Evolutionary conservation across 2,888 invertebrate genomes (phyloP), one percentile per base, ranked within the genome.

Genomic region (Loripinus fragilis): DNA sequence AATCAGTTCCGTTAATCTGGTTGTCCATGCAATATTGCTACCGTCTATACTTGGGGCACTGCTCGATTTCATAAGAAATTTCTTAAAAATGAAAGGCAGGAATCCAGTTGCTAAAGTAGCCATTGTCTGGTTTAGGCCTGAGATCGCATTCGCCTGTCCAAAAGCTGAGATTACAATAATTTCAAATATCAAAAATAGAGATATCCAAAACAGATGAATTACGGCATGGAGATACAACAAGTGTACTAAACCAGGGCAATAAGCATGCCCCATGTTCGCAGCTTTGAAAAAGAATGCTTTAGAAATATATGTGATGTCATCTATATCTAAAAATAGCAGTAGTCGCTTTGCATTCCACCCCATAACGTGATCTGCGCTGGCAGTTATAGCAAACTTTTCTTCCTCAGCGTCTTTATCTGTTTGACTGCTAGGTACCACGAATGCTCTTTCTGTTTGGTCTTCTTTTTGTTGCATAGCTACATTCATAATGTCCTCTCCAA

Each of bases 61-160:
- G 30, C 79, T 74, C 0, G 82, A 50, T 23, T 72, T 74, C 28
- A 82, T 76, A 8, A 82, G 45, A 55, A 82, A 79, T 28, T 79
- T 79, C 45, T 77, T 38, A 28, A 82, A 71, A 15, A 79, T 72
- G 15, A 79, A 60, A 20, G 82, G 82, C 23, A 82, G 35, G 50
- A 82, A 82, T 5, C 82, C 79, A 41, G 79, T 74, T 17, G 71
- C 82, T 12, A 82, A 65, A 8, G 79, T 70, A 2, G 82, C 82
- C 5, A 82, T 35, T 0, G 82, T 60, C 71, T 82, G 82, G 7
- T 67, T 72, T 15, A 71, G 76, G 2, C 74, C 74, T 0, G 82
- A 79, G 10, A 74, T 74, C 65, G 79, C 72, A 25, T 74, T 72
- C 0, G 79, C 79, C 38, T 79, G 74, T 17, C 82, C 82, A 45